Evolutionary conservation across 1,140 invertebrate species (phyloP).

Genomic region (Chironomus tepperi): DNA sequence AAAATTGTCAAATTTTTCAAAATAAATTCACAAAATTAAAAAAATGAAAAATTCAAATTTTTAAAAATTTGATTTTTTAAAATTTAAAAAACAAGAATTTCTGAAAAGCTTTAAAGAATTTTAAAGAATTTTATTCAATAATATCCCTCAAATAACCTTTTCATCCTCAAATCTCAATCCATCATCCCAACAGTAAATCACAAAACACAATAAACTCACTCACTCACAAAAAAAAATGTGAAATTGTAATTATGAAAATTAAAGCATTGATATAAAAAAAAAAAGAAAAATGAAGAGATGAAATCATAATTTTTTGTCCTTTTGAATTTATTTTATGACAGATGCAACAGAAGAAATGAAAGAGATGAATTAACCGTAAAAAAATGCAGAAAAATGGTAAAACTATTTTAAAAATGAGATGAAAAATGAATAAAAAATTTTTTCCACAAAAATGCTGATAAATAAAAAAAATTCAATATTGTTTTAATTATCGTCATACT

Average conservation of each 20-base stretch:
- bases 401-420: constrained; percentile 11
- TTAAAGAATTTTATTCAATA: too few species aligned
- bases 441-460: constrained; percentile 8
- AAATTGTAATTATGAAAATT: background rate
- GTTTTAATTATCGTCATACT: too few species aligned
- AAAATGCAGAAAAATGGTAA: background rate
- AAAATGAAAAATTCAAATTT: too few species aligned
- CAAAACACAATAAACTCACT: background rate
- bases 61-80: too few species aligned
- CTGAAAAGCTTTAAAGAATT: too few species aligned
- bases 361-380: background rate
- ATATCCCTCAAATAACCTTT: too few species aligned
- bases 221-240: background rate
- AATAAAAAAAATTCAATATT: background rate
- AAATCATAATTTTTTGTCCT: background rate
- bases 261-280: background rate
- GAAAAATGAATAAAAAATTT: constrained; percentile 2
- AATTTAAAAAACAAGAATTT: too few species aligned
- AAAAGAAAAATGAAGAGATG: background rate
- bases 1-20: too few species aligned
- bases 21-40: too few species aligned
- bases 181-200: background rate
- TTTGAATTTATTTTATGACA: constrained; percentile 9
- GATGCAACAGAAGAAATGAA: background rate
- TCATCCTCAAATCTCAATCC: too few species aligned